Percentiles rank a stretch among this genome's conserved stretches.
Conservation (phyloP, 1,140 invertebrate genomes). For the Drosophila repletoides region DNA sequence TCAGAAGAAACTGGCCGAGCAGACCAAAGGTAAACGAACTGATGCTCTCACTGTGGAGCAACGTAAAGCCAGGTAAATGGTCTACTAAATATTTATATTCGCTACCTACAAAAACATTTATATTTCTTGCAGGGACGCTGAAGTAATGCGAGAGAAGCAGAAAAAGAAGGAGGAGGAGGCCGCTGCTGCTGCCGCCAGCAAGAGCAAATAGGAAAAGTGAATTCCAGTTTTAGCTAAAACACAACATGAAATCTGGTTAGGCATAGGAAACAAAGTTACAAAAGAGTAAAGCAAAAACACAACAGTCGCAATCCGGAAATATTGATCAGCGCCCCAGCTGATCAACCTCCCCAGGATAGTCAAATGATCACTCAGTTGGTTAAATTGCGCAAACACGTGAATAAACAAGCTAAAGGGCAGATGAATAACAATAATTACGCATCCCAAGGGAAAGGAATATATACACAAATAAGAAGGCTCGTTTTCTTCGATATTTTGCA, state of each 20-base stretch:
- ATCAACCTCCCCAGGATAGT: slow-evolving; percentile 16
- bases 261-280: slow-evolving; percentile 21
- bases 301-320: slow-evolving; percentile 7
- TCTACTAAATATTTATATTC: not conserved
- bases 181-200: slow-evolving; percentile 51
- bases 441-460: slow-evolving; percentile 23
- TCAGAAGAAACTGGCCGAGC: slow-evolving; percentile 90
- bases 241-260: slow-evolving; percentile 19
- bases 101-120: too few relatives aligned
- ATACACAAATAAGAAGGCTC: not conserved
- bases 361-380: slow-evolving; percentile 21
- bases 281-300: not conserved
- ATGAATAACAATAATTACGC: not conserved
- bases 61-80: slow-evolving; percentile 88
- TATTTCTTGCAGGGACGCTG: slow-evolving; percentile 87
- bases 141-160: slow-evolving; percentile 92
- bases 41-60: slow-evolving; percentile 89
- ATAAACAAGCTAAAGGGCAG: not conserved
- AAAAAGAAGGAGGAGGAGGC: slow-evolving; percentile 84
- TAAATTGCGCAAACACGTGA: slow-evolving; percentile 14
- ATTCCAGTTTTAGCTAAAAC: slow-evolving; percentile 14
- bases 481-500: slow-evolving; percentile 34
- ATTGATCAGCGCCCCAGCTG: slow-evolving; percentile 4
- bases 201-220: slow-evolving; percentile 52
- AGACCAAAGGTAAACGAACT: slow-evolving; percentile 86